These are phyloP conservation scores for Ispidina lecontei DNA, from an alignment of 2,797 vertebrate genomes.

Conservation along the genomic window DNA sequence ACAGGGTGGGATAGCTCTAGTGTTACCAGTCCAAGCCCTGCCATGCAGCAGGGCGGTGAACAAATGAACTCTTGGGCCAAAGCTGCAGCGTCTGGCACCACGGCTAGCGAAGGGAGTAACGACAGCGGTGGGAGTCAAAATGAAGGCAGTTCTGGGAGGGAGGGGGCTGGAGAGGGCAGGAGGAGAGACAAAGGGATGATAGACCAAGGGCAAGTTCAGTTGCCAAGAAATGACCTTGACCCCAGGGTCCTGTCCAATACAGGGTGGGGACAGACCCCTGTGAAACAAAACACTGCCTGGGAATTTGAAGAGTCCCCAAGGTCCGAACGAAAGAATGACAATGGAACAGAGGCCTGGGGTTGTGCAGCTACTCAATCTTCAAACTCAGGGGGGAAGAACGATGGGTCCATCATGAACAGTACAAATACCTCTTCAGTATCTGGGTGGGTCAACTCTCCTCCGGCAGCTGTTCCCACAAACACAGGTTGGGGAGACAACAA, in stretches of 20 bases:
- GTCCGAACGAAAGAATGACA: slow-evolving; percentile 85
- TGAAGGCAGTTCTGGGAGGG: slow-evolving; percentile 82
- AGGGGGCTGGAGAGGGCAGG: slow-evolving; percentile 82
- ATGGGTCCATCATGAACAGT: slow-evolving; percentile 86
- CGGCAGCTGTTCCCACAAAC: slow-evolving; percentile 84
- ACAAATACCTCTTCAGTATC: slow-evolving; percentile 88
- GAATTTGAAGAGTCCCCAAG: slow-evolving; percentile 87
- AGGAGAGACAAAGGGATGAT: slow-evolving; percentile 77
- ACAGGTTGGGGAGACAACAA: slow-evolving; percentile 90
- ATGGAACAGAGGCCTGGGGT: slow-evolving; percentile 88
- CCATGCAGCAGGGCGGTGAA: slow-evolving; percentile 79
- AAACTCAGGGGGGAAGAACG: slow-evolving; percentile 90
- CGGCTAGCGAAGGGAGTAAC: slow-evolving; percentile 82
- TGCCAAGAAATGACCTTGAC: slow-evolving; percentile 87
- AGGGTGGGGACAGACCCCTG: slow-evolving; percentile 90
- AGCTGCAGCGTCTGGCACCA: slow-evolving; percentile 77
- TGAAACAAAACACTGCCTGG: slow-evolving; percentile 90
- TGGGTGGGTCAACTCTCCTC: slow-evolving; percentile 87
- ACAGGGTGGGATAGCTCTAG: slow-evolving; percentile 82
- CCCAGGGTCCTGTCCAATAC: slow-evolving; percentile 88
- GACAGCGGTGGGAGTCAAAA: slow-evolving; percentile 79
- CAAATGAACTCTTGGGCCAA: slow-evolving; percentile 85
- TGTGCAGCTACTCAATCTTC: slow-evolving; percentile 85
- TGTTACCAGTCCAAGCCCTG: slow-evolving; percentile 77
- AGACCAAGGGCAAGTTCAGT: slow-evolving; percentile 82